A percentile compares a stretch with the other conserved stretches of the same genome.
Conservation (phyloP, 35 echinoderm and acorn worm species). For the Heliocidaris erythrogramma region DNA sequence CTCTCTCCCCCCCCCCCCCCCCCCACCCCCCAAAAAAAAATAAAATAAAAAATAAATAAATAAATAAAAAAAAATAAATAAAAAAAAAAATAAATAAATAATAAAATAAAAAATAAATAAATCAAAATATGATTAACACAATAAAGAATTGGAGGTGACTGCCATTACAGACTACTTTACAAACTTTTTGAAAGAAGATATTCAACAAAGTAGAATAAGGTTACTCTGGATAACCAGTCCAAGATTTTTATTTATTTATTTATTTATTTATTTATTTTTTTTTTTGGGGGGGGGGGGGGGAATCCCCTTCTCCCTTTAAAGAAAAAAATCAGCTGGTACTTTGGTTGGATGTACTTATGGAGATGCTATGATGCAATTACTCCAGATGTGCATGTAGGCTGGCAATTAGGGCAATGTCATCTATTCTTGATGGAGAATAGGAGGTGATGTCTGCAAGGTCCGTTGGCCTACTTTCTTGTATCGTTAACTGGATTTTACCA, state of each 20-base stretch:
- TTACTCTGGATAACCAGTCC: background rate
- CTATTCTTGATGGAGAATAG: background rate
- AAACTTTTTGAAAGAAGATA: background rate
- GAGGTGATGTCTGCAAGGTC: background rate
- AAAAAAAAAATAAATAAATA: no score
- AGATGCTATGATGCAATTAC: background rate
- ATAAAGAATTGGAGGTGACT: no score
- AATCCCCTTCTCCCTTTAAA: background rate
- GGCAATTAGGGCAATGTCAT: background rate
- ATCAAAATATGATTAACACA: no score
- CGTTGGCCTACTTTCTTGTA: background rate
- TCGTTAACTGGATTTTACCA: background rate
- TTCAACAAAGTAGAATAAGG: background rate
- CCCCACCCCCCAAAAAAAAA: no score
- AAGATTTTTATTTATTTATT: no score
- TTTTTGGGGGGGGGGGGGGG: no score
- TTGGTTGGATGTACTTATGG: background rate
- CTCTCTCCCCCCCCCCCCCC: no score
- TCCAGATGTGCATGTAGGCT: background rate
- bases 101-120: no score
- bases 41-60: no score
- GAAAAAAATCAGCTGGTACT: background rate
- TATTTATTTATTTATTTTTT: no score
- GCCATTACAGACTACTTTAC: background rate
- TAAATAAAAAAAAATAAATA: no score